Evolutionary conservation across 2,797 vertebrate genomes (phyloP), one percentile per base, ranked within the genome.

Genomic region (Sciurus vulgaris): DNA sequence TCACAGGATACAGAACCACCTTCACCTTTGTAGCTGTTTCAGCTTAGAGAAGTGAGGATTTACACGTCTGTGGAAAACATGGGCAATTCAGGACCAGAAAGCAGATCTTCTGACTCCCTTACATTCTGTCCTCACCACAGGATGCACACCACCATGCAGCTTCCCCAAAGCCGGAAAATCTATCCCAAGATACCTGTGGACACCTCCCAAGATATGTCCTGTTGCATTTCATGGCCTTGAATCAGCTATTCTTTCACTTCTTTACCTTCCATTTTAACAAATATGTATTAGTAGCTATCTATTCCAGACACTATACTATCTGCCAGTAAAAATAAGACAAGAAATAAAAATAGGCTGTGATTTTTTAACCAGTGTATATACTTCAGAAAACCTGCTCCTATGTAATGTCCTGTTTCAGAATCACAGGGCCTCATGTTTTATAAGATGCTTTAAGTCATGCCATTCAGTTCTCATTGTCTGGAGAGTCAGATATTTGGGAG

Each of bases 301-400:
- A 41, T 89, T 70, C 38, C 20, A 87, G 56, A 94, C 33, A 81
- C 33, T n/a, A 11, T 49, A 47, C 63, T 93, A 0, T 89, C n/a
- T 92, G 44, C 85, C 49, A 78, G 61, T 74, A 89, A 92, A 90
- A 96, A 87, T 72, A 59, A 94, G 35, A n/a, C 63, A 70, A 38
- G 47, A 92, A 86, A 63, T 88, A 41, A 41, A 87, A 82, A 78
- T 47, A 86, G 41, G 74, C 67, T 81, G 38, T 76, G 63, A 79
- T 87, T 67, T 26, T 91, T 94, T 78, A 61, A 51, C 13, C 74
- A 70, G 17, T 79, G 78, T 82, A 82, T 82, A 15, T 77, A 41
- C 59, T 91, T 83, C 78, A 38, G 84, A 86, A 95, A 81, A 91
- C 24, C 86, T 35, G 14, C n/a, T 51, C 72, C 83, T 8, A n/a